phyloP scores from a whole-genome alignment of 2,888 invertebrate species.

The Plagodis pulveraria region DNA sequence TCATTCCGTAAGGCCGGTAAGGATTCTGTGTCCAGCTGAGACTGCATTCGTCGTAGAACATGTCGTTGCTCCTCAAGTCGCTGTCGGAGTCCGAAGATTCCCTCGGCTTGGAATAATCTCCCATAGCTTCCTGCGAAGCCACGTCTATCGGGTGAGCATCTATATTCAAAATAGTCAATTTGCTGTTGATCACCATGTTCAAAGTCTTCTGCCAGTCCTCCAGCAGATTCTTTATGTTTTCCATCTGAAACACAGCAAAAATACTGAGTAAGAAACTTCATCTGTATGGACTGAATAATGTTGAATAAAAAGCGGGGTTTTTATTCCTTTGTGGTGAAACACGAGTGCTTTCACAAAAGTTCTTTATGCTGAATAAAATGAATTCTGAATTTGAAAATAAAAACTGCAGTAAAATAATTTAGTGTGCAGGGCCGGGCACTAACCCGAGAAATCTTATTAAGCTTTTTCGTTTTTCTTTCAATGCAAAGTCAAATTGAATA shows the following conservation, averaged over 20 bases:
- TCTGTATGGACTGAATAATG: neutral
- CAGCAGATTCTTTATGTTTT: slow-evolving; percentile 64
- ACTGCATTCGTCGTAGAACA: slow-evolving; percentile 59
- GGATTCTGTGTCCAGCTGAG: slow-evolving; percentile 58
- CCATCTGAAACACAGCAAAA: slow-evolving; percentile 57
- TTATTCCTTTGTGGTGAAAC: slow-evolving; percentile 6
- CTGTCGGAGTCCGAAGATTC: slow-evolving; percentile 63
- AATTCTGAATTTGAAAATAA: slow-evolving; percentile 8
- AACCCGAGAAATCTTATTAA: neutral
- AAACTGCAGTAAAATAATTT: neutral
- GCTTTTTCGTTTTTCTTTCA: neutral
- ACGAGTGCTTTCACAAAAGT: slow-evolving; percentile 16
- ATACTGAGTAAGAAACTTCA: neutral
- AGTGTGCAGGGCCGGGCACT: too few relatives aligned
- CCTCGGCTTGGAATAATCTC: slow-evolving; percentile 65
- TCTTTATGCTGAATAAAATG: slow-evolving; percentile 25
- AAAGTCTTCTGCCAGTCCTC: slow-evolving; percentile 75
- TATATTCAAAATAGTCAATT: slow-evolving; percentile 55
- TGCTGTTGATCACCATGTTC: slow-evolving; percentile 66
- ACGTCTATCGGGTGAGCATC: slow-evolving; percentile 58
- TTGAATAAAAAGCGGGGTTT: neutral
- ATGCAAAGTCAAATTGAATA: too few relatives aligned
- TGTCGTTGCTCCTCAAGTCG: slow-evolving; percentile 57
- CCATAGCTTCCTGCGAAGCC: slow-evolving; percentile 71
- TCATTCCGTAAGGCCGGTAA: slow-evolving; percentile 48